These are phyloP conservation scores for Premnoplex brunnescens DNA, from an alignment of 2,797 vertebrate species.

Conservation along the genomic window DNA sequence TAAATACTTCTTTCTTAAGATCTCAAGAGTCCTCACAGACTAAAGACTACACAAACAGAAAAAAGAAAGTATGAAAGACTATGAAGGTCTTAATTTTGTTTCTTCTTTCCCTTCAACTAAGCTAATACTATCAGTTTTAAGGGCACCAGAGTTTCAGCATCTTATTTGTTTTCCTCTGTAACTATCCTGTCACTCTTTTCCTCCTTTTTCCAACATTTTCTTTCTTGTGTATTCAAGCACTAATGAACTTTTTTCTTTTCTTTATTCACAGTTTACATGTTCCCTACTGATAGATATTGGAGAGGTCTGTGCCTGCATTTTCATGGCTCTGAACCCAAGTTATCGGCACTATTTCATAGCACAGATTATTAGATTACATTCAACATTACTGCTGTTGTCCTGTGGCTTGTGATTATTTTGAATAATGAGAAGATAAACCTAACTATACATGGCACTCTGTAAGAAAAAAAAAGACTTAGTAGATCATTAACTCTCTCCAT, in stretches of 20 bases:
- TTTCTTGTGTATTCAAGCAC: not conserved
- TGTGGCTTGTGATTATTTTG: not conserved
- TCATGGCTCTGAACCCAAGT: not conserved
- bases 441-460: not conserved
- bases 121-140: not conserved
- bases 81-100: not conserved
- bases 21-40: not conserved
- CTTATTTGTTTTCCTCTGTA: not conserved
- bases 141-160: not conserved
- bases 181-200: not conserved
- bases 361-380: not conserved
- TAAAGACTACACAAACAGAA: not conserved
- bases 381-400: not conserved
- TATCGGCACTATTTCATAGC: not conserved
- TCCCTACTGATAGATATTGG: not conserved
- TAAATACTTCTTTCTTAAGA: not conserved
- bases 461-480: not conserved
- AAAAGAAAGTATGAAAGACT: not conserved
- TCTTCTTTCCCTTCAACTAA: not conserved
- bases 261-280: not conserved
- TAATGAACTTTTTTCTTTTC: not conserved
- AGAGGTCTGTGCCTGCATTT: not conserved
- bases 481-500: not conserved
- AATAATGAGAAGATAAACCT: not conserved
- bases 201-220: not conserved